Conservation (phyloP, 2,797 vertebrate genomes). For the Sus cebifrons region DNA sequence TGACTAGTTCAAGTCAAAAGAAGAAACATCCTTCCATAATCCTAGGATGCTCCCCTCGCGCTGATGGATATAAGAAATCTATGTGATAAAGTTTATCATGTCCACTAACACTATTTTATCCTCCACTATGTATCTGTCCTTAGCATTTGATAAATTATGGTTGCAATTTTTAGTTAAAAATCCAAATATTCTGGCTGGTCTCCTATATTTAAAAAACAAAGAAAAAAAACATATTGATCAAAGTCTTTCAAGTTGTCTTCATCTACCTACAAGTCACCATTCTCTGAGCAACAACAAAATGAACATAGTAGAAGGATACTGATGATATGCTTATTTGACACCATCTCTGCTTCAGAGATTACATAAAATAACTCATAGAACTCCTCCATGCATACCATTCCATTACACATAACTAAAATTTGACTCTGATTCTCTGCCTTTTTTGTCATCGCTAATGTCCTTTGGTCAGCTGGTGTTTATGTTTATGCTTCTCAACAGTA, state of each 20-base stretch:
- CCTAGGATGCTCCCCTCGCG: neutral
- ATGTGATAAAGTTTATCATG: neutral
- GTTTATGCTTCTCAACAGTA: neutral
- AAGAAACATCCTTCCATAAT: neutral
- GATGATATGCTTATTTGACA: neutral
- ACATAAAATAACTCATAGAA: neutral
- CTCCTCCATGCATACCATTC: neutral
- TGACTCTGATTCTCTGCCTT: neutral
- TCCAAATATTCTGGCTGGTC: neutral
- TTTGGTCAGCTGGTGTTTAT: neutral
- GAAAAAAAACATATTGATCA: neutral
- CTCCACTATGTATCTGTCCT: neutral
- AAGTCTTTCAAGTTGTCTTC: neutral
- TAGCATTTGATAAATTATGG: neutral
- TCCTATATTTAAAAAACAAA: neutral
- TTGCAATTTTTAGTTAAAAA: neutral
- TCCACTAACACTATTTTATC: neutral
- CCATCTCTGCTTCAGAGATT: neutral
- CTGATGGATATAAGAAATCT: neutral
- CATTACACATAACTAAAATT: neutral
- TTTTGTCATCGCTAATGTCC: neutral
- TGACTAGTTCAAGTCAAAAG: neutral
- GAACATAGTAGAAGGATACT: neutral
- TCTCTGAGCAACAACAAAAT: neutral
- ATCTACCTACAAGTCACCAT: neutral